These are phyloP conservation scores for Hyphantria cunea DNA, from an alignment of 1,140 invertebrate genomes.

Conservation along the genomic window DNA sequence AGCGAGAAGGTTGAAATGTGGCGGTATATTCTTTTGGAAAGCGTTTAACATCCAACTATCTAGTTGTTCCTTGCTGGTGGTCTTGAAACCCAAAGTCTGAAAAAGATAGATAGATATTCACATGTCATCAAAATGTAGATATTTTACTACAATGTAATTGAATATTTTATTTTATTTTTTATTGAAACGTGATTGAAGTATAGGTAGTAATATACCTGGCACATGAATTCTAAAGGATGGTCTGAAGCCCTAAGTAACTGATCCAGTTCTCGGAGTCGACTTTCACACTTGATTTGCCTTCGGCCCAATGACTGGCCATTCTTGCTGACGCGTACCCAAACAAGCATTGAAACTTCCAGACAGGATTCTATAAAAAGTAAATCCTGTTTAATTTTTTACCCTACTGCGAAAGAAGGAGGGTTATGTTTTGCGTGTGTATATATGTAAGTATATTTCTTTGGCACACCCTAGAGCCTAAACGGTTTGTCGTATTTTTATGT, in stretches of 20 bases:
- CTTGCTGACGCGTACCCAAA: constrained; percentile 89
- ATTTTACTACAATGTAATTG: neutral
- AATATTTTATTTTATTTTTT: too few relatives aligned
- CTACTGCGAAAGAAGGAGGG: too few relatives aligned
- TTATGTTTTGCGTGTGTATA: too few relatives aligned
- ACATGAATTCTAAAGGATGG: constrained; percentile 93
- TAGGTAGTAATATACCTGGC: constrained; percentile 84
- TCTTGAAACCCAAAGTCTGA: constrained; percentile 90
- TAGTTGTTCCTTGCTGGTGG: constrained; percentile 88
- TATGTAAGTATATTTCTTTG: too few relatives aligned
- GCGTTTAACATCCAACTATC: constrained; percentile 91
- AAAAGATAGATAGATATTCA: too few relatives aligned
- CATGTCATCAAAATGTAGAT: neutral
- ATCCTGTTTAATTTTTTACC: neutral
- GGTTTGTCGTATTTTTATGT: too few relatives aligned
- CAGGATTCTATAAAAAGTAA: constrained; percentile 83
- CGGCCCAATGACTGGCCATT: constrained; percentile 90
- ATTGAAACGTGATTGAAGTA: too few relatives aligned
- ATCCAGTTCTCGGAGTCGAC: constrained; percentile 90
- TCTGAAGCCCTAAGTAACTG: constrained; percentile 89
- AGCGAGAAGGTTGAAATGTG: constrained; percentile 89
- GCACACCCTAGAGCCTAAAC: too few relatives aligned
- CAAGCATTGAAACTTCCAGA: constrained; percentile 90
- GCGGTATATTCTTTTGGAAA: constrained; percentile 91
- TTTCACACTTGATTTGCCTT: constrained; percentile 92